Percentiles rank a stretch among this genome's conserved stretches.
phyloP scores from a whole-genome alignment of 1,140 invertebrate species.

The Bombyx mandarina region DNA sequence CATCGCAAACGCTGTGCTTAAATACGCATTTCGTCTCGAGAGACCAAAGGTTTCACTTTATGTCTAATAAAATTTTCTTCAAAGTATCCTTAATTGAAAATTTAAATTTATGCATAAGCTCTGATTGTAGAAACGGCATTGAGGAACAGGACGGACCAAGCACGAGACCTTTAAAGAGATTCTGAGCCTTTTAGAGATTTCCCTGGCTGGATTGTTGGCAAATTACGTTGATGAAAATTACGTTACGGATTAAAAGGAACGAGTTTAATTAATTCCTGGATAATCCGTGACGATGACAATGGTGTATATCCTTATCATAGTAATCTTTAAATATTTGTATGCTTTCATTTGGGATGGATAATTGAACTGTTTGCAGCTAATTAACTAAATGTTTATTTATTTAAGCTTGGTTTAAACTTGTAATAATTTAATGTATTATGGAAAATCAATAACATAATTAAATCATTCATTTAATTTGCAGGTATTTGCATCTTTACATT shows the following conservation, averaged over 20 bases:
- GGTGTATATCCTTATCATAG: slow-evolving; percentile 1
- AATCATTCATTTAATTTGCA: too few relatives aligned
- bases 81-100: slow-evolving; percentile 70
- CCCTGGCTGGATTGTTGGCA: slow-evolving; percentile 28
- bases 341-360: too few relatives aligned
- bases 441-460: too few relatives aligned
- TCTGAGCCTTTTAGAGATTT: slow-evolving; percentile 32
- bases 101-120: slow-evolving; percentile 71
- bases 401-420: too few relatives aligned
- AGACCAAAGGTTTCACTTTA: slow-evolving; percentile 69
- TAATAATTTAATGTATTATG: too few relatives aligned
- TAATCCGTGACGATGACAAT: slow-evolving; percentile 17
- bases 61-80: slow-evolving; percentile 69
- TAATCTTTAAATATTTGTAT: background rate
- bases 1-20: slow-evolving; percentile 29
- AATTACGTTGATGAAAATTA: slow-evolving; percentile 53
- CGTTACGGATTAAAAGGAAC: slow-evolving; percentile 32
- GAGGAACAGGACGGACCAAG: slow-evolving; percentile 24
- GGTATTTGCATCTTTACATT: too few relatives aligned
- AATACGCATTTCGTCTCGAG: slow-evolving; percentile 63
- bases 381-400: too few relatives aligned
- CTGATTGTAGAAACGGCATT: slow-evolving; percentile 54
- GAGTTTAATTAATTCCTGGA: slow-evolving; percentile 29
- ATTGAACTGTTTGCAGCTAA: too few relatives aligned
- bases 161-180: slow-evolving; percentile 47